Base-by-base conservation (phyloP, 2,113 vertebrate species). In the Prunella himalayana region DNA sequence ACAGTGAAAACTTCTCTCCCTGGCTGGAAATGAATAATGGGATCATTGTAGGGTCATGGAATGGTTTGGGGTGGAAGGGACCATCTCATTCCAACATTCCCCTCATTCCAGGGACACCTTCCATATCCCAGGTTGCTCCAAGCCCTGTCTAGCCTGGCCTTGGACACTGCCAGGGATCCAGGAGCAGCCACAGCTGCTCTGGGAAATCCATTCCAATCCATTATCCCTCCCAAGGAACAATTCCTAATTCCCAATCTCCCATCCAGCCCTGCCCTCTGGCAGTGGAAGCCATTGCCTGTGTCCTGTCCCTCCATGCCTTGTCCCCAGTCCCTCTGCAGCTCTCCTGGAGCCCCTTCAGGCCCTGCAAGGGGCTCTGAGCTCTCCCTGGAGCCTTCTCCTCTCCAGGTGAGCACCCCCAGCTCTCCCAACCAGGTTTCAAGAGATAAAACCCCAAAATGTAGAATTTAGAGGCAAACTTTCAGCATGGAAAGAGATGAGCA, bases 321-420 rank as follows among this genome's bases (percentile, higher is more conserved):
- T 73, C 60, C 66, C 50, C 6, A 88, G 68, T 51, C 59, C 50
- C 59, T 81, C 76, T 72, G 3, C 85, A 88, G 66, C 50, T 80
- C 51, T 81, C 22, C 27, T 73, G 76, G 50, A 73, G 51, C 51
- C 68, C 15, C 60, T 88, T 66, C 0, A 82, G 53, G 9, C 69
- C 7, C 69, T 53, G 53, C 1, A 0, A 53, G 33, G 23, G 8
- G n/a, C 47, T 82, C 20, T 7, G 2, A 61, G 61, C 3, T 75
- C n/a, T 68, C n/a, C 39, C n/a, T 39, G 23, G 45, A 82, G 0
- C 53, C 44, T 75, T 75, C 16, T n/a, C 39, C 0, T 1, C 13
- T 41, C 45, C 45, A 50, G 3, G 0, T 15, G 44, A 65, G 0
- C 68, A 66, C 3, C 9, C 39, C 25, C 39, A 61, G 47, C 41